Conservation (phyloP, 2,113 vertebrate genomes). For the Amazona guildingii region DNA sequence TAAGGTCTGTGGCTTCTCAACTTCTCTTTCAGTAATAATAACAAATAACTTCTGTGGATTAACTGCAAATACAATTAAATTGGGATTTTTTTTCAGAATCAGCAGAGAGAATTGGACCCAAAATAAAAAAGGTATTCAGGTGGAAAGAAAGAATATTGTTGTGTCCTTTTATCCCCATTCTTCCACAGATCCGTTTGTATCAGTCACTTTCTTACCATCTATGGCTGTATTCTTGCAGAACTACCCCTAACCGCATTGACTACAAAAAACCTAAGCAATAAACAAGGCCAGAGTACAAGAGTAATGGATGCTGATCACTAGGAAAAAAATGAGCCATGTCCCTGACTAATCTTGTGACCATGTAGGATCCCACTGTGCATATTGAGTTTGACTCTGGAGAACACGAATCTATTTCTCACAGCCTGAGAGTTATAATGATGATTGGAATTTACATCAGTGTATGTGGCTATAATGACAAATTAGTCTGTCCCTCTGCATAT, state of each 20-base stretch:
- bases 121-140: accelerated
- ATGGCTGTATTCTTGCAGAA: neutral
- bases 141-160: neutral
- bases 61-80: neutral
- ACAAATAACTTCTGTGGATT: neutral
- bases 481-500: neutral
- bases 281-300: neutral
- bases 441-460: neutral
- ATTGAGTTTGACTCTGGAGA: neutral
- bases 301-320: neutral
- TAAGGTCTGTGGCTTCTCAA: neutral
- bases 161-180: neutral
- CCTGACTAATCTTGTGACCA: neutral
- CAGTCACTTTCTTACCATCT: neutral
- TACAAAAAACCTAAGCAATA: neutral
- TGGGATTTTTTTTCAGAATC: neutral
- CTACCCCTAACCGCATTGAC: neutral
- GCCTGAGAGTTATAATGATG: neutral
- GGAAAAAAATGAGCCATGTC: neutral
- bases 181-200: neutral
- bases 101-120: neutral
- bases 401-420: neutral
- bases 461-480: neutral
- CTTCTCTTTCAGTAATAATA: neutral
- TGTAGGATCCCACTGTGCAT: neutral